These are phyloP conservation scores for Apamea crenata DNA, from an alignment of 2,888 invertebrate genomes.

Conservation along the genomic window DNA sequence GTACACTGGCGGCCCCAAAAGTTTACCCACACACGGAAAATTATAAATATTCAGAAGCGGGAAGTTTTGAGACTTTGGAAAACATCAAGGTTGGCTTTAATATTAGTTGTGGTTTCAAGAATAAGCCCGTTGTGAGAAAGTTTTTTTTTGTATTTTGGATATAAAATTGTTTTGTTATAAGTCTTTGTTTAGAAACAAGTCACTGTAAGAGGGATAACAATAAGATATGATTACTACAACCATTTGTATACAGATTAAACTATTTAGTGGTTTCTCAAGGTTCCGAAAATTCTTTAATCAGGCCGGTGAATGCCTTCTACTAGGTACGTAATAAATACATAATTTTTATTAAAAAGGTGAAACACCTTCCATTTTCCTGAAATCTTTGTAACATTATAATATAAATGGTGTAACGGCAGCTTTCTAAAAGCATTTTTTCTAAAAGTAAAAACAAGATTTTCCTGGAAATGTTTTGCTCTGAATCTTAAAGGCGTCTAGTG, in stretches of 20 bases:
- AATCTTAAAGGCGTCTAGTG: not conserved
- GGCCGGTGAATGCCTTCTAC: not conserved
- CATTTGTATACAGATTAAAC: not conserved
- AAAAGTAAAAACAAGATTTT: constrained; percentile 13
- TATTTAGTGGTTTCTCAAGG: constrained; percentile 4
- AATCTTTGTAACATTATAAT: constrained; percentile 43
- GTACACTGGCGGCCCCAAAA: constrained; percentile 63
- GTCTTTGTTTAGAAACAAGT: not conserved
- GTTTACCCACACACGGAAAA: constrained; percentile 45
- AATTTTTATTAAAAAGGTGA: constrained; percentile 26
- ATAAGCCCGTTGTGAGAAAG: constrained; percentile 22
- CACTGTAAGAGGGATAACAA: not conserved
- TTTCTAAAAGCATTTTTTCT: constrained; percentile 26
- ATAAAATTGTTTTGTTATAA: constrained; percentile 19
- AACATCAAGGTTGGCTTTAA: constrained; percentile 51
- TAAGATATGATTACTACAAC: not conserved
- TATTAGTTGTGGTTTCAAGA: constrained; percentile 51
- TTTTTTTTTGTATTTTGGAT: constrained; percentile 4
- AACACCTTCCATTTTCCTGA: constrained; percentile 34
- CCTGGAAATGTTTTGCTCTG: constrained; percentile 16
- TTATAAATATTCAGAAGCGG: constrained; percentile 63
- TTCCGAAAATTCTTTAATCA: not conserved
- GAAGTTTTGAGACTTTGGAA: constrained; percentile 38
- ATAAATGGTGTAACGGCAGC: constrained; percentile 19
- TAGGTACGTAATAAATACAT: constrained; percentile 6